Evolutionary conservation across 2,797 vertebrate genomes (phyloP).

Genomic region (Erpetoichthys calabaricus): DNA sequence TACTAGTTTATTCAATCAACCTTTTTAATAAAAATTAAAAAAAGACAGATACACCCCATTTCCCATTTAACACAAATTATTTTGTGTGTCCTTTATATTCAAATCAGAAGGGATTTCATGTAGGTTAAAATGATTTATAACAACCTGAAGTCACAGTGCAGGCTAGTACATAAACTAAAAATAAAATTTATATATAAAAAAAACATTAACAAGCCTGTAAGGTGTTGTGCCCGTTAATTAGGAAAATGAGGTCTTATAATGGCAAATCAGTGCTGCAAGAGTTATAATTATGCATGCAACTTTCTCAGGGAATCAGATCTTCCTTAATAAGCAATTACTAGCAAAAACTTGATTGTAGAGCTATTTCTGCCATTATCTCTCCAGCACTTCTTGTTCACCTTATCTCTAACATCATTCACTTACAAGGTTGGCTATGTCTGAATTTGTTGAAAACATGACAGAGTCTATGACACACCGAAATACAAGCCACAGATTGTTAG

Average conservation of each 20-base stretch:
- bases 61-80: no score
- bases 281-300: constrained; percentile 25
- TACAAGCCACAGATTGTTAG: no score
- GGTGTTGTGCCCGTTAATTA: constrained; percentile 10
- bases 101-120: not conserved
- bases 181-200: no score
- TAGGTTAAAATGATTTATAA: not conserved
- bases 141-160: not conserved
- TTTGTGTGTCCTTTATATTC: no score
- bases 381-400: constrained; percentile 13
- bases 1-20: no score
- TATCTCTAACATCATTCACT: constrained; percentile 20
- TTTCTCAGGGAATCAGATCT: constrained; percentile 21
- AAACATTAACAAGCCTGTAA: not conserved
- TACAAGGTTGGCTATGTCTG: constrained; percentile 12
- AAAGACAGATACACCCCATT: no score
- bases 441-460: no score
- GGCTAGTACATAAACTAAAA: not conserved
- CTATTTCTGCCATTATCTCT: constrained; percentile 9
- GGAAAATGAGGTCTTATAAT: constrained; percentile 5
- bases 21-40: no score
- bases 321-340: constrained; percentile 20
- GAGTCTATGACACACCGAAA: no score
- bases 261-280: constrained; percentile 13
- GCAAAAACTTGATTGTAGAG: constrained; percentile 18